Evolutionary conservation across 2,797 vertebrate genomes (phyloP), one percentile per base, ranked within the genome.

Genomic region (Adrianichthys oophorus): DNA sequence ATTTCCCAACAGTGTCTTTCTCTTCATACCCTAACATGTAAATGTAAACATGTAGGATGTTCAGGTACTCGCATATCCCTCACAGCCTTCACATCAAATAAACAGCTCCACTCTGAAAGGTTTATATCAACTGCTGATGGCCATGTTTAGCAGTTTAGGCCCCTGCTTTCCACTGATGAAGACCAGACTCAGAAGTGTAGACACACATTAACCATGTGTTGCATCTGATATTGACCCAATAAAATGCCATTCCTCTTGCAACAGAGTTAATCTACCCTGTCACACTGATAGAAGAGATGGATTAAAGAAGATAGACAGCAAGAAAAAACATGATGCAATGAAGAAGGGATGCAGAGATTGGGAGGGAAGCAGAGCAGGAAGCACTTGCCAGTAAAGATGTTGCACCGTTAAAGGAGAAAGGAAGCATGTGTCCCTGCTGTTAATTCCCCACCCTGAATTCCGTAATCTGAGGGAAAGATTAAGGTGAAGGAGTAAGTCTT

Each of bases 401-500:
- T 52, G 59, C 53, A 59, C 66, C 71, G 74, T 80, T 32, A 77
- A 71, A 75, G 76, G 60, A 46, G 69, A 59, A 70, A 49, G 68
- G 68, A 84, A 80, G 73, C 17, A 37, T 56, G 46, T 56, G 72
- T 82, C 83, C 67, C 90, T 92, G 91, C 87, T 84, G 88, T 88
- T 92, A 92, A 92, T 93, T 92, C 92, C 87, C 90, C 89, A 72
- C 89, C 87, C 71, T 76, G 66, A 91, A 90, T 85, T 85, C 81
- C 74, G 85, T 93, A 92, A 93, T 93, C 90, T 90, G 89, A 88
- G 87, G 88, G 85, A 76, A 84, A 91, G 92, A 92, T 93, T 93
- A 92, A 89, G 90, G 87, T 91, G 87, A 90, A 89, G 88, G 87
- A 92, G 91, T 92, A 92, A 92, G 92, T 92, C 88, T 92, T 90